A percentile compares a stretch with the other conserved stretches of the same genome.
Evolutionary conservation across 2,888 invertebrate species (phyloP).

Genomic region (Andrena flavipes): DNA sequence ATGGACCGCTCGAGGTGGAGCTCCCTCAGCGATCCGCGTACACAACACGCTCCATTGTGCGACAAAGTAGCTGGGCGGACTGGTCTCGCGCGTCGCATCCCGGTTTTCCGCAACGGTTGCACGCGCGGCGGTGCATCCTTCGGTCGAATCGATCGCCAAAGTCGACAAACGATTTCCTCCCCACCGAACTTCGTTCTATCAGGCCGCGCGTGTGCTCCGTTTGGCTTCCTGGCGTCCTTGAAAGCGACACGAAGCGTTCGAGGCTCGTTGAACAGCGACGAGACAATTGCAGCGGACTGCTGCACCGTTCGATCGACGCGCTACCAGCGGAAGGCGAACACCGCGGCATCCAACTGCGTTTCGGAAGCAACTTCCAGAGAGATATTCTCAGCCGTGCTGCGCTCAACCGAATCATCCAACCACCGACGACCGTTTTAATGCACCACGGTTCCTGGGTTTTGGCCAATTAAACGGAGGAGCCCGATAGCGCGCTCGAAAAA

Average conservation of each 20-base stretch:
- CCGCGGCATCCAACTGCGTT: background rate
- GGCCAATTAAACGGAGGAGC: slow-evolving; percentile 12
- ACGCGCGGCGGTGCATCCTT: background rate
- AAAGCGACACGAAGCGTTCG: background rate
- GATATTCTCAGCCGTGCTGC: background rate
- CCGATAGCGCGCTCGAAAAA: slow-evolving; percentile 13
- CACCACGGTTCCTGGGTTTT: background rate
- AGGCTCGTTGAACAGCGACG: slow-evolving; percentile 14
- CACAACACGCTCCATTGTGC: slow-evolving; percentile 34
- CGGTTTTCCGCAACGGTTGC: slow-evolving; percentile 21
- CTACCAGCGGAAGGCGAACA: background rate
- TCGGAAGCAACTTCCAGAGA: background rate
- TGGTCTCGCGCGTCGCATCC: background rate
- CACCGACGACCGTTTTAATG: background rate
- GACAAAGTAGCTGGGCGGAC: slow-evolving; percentile 21
- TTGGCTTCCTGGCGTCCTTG: background rate
- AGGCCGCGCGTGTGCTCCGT: background rate
- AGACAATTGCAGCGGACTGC: background rate
- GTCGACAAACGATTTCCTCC: background rate
- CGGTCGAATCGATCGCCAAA: background rate
- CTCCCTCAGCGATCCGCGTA: slow-evolving; percentile 22
- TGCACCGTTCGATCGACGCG: background rate
- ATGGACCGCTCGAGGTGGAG: slow-evolving; percentile 52
- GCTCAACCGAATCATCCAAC: background rate
- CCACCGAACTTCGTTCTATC: slow-evolving; percentile 3